Conservation (phyloP, 2,888 invertebrate genomes). For the Melipona beecheii region DNA sequence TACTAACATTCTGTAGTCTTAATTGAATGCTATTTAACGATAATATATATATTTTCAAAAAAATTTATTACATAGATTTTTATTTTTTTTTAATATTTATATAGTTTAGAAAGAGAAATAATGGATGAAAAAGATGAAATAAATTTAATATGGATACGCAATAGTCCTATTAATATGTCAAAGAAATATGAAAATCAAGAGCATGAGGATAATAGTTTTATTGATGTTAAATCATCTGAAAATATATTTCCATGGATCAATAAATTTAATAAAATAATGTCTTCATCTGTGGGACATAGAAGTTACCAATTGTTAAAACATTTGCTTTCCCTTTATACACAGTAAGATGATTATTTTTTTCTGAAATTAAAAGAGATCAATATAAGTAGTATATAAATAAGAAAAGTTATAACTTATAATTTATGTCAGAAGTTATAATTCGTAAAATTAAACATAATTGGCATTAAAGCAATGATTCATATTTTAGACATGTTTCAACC, state of each 20-base stretch:
- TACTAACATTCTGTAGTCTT: neutral
- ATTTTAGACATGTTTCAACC: conserved; percentile 78
- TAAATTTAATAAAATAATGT: conserved; percentile 70
- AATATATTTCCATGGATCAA: conserved; percentile 72
- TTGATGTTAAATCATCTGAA: conserved; percentile 39
- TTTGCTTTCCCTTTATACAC: conserved; percentile 72
- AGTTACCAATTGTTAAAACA: conserved; percentile 69
- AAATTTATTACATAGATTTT: neutral
- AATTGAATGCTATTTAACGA: neutral
- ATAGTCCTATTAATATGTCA: conserved; percentile 2
- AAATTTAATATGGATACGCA: conserved; percentile 17
- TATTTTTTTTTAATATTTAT: neutral
- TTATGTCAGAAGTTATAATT: neutral
- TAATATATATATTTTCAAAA: neutral
- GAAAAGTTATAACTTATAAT: neutral
- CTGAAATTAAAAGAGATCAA: neutral
- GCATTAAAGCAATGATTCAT: neutral
- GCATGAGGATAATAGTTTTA: conserved; percentile 22
- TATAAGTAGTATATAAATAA: neutral
- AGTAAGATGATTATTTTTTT: conserved; percentile 66
- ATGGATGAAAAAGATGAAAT: conserved; percentile 36
- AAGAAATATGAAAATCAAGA: conserved; percentile 28
- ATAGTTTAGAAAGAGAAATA: conserved; percentile 2
- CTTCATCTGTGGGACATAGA: conserved; percentile 70
- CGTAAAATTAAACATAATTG: neutral